Evolutionary conservation across 2,888 invertebrate species (phyloP).

Genomic region (Nematopogon swammerdamellus): DNA sequence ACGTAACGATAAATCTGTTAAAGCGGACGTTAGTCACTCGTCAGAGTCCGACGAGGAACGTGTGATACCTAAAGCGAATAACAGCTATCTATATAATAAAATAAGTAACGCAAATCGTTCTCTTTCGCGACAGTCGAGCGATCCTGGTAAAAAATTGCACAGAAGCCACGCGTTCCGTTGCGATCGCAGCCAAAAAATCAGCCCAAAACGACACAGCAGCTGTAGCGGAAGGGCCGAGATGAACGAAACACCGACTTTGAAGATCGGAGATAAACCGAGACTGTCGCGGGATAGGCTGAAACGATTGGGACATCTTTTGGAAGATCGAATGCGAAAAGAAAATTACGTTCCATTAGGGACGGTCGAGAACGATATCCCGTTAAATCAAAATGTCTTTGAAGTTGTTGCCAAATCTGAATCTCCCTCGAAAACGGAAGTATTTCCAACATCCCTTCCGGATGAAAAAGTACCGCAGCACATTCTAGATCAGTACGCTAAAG

Average conservation of each 20-base stretch:
- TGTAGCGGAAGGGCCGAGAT: slow-evolving; percentile 39
- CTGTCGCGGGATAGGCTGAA: slow-evolving; percentile 39
- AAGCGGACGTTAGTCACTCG: slow-evolving; percentile 8
- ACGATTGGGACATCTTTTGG: slow-evolving; percentile 34
- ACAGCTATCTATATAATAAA: slow-evolving; percentile 37
- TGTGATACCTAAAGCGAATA: slow-evolving; percentile 25
- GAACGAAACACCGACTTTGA: slow-evolving; percentile 25
- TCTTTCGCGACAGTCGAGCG: slow-evolving; percentile 41
- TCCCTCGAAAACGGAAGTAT: slow-evolving; percentile 10
- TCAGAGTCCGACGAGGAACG: slow-evolving; percentile 20
- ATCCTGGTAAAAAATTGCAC: slow-evolving; percentile 54
- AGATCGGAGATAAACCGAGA: slow-evolving; percentile 31
- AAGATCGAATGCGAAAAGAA: slow-evolving; percentile 44
- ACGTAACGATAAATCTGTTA: slow-evolving; percentile 4
- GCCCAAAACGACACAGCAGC: slow-evolving; percentile 35
- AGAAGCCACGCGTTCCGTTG: slow-evolving; percentile 59
- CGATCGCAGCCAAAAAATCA: slow-evolving; percentile 40
- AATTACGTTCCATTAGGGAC: slow-evolving; percentile 23
- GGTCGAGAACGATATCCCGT: slow-evolving; percentile 9
- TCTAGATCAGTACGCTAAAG: slow-evolving; percentile 44
- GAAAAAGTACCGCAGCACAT: slow-evolving; percentile 42
- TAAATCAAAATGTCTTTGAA: not conserved
- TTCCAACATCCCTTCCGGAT: slow-evolving; percentile 30
- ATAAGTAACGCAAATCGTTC: slow-evolving; percentile 29
- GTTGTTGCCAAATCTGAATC: not conserved